phyloP scores from a whole-genome alignment of 2,797 vertebrate species.

The Lacerta agilis region DNA sequence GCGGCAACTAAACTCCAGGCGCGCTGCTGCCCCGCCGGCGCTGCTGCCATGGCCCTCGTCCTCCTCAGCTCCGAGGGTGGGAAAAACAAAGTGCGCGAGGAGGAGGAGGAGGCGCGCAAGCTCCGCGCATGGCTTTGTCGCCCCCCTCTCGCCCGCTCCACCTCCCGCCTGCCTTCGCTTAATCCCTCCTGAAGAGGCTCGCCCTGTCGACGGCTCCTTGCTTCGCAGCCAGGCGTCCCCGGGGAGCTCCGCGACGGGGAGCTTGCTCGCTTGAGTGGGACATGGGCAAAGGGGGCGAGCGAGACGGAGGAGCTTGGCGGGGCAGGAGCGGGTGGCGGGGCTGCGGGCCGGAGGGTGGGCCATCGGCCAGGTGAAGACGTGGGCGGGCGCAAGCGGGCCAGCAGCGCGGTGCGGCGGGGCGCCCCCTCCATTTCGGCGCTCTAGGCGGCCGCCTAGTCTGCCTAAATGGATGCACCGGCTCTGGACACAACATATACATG shows the following conservation, averaged over 20 bases:
- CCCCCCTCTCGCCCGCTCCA: not conserved
- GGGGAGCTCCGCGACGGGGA: not conserved
- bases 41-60: constrained; percentile 39
- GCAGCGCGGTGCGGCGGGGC: no score
- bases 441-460: no score
- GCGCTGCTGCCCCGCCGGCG: not conserved
- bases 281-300: constrained; percentile 33
- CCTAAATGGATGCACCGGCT: no score
- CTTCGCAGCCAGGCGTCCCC: not conserved
- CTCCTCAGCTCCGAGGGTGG: constrained; percentile 2
- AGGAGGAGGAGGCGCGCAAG: constrained; percentile 3
- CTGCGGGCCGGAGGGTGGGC: not conserved
- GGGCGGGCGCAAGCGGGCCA: no score
- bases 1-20: constrained; percentile 12
- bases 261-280: constrained; percentile 45
- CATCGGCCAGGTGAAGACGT: no score
- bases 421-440: no score
- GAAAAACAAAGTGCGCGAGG: not conserved
- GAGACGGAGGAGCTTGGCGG: not conserved
- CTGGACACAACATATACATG: no score
- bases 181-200: not conserved
- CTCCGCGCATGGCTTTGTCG: not conserved
- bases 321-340: constrained; percentile 14
- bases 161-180: not conserved
- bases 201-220: not conserved